Percentiles rank a stretch among this genome's conserved stretches.
Evolutionary conservation across 37 sponge, comb jelly and placozoan genomes (phyloP).

Genomic region (Geodia barretti): DNA sequence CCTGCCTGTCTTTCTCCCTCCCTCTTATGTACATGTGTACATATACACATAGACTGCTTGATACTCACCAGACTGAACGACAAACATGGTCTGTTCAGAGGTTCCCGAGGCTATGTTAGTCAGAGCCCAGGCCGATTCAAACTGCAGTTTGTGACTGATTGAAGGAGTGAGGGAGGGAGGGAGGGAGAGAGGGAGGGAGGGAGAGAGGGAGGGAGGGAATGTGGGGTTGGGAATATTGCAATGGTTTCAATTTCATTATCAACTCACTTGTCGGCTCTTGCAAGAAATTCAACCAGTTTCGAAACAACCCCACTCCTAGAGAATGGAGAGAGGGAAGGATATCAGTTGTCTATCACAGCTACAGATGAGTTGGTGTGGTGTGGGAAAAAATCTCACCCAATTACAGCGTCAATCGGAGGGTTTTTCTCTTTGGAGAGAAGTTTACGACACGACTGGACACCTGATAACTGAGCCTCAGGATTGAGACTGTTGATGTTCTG

Average conservation of each 20-base stretch:
- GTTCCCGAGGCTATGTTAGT: constrained; percentile 96
- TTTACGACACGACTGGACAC: constrained; percentile 71
- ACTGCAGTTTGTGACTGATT: constrained; percentile 80
- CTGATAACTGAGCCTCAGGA: constrained; percentile 36
- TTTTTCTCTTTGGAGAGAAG: constrained; percentile 64
- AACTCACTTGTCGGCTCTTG: constrained; percentile 24
- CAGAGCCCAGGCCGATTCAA: constrained; percentile 97
- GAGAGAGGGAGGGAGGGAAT: too few species aligned
- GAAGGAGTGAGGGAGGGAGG: not conserved
- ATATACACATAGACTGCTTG: too few species aligned
- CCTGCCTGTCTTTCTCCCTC: too few species aligned
- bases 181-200: not conserved
- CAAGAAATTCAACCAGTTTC: constrained; percentile 72
- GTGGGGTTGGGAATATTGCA: not conserved
- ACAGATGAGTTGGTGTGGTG: too few species aligned
- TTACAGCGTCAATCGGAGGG: constrained; percentile 64
- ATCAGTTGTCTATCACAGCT: too few species aligned
- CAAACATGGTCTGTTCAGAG: constrained; percentile 86
- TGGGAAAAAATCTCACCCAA: constrained; percentile 53
- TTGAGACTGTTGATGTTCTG: constrained; percentile 55
- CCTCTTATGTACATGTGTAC: too few species aligned
- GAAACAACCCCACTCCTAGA: constrained; percentile 79
- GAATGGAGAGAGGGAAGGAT: too few species aligned
- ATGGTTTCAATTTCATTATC: not conserved
- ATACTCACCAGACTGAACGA: constrained; percentile 80